A percentile compares a stretch with the other conserved stretches of the same genome.
These are phyloP conservation scores for Drosophila ananassae DNA, from an alignment of 1,140 invertebrate species.

Conservation along the genomic window DNA sequence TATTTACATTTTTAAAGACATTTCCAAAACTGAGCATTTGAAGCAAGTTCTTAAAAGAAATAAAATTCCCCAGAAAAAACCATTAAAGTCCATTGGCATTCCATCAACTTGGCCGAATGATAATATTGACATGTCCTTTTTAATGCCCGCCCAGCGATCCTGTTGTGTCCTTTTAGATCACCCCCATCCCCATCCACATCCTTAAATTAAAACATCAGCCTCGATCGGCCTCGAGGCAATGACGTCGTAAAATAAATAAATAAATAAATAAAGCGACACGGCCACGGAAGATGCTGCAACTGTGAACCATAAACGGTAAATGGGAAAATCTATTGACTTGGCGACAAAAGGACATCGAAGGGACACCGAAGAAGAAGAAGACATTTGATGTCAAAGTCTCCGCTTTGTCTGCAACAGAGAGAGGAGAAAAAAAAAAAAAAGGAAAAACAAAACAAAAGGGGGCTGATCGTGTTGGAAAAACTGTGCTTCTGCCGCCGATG, in stretches of 20 bases:
- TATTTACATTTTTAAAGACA: too few relatives aligned
- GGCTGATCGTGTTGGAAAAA: slow-evolving; percentile 56
- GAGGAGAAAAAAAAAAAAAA: background rate
- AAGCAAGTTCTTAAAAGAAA: too few relatives aligned
- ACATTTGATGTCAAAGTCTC: slow-evolving; percentile 55
- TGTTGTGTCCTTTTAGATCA: slow-evolving; percentile 30
- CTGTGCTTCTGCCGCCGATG: background rate
- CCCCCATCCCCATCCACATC: background rate
- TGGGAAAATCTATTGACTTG: slow-evolving; percentile 52
- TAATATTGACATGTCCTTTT: slow-evolving; percentile 33
- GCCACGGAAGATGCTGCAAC: slow-evolving; percentile 3
- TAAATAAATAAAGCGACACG: slow-evolving; percentile 45
- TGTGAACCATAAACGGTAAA: slow-evolving; percentile 27
- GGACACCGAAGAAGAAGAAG: slow-evolving; percentile 26
- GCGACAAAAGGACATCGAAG: slow-evolving; percentile 48
- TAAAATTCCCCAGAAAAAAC: background rate
- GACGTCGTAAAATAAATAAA: slow-evolving; percentile 62
- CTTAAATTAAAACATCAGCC: slow-evolving; percentile 57
- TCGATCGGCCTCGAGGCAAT: slow-evolving; percentile 30
- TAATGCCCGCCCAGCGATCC: slow-evolving; percentile 15
- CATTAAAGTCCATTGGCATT: slow-evolving; percentile 7
- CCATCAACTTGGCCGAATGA: slow-evolving; percentile 21
- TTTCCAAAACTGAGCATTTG: too few relatives aligned
- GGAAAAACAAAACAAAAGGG: slow-evolving; percentile 48
- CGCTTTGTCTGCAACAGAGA: slow-evolving; percentile 38